A percentile compares a stretch with the other conserved stretches of the same genome.
These are phyloP conservation scores for Mycteria americana DNA, from an alignment of 2,797 vertebrate genomes.

Conservation along the genomic window DNA sequence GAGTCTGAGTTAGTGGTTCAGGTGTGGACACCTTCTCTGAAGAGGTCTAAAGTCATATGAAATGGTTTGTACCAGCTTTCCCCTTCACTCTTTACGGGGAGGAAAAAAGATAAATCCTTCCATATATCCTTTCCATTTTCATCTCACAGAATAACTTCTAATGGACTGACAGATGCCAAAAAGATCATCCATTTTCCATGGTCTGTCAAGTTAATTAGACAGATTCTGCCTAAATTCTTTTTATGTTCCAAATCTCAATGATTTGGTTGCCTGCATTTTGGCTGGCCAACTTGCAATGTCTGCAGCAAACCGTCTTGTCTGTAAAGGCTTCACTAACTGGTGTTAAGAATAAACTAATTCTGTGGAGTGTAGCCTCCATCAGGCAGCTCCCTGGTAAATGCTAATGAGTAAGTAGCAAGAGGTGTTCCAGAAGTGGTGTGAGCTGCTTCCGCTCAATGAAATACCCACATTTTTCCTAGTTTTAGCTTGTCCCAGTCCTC, in stretches of 20 bases:
- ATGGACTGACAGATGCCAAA: background rate
- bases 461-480: constrained; percentile 21
- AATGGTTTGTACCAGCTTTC: background rate
- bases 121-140: background rate
- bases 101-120: background rate
- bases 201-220: background rate
- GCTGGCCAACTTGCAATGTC: background rate
- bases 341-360: background rate
- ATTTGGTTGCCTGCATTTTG: constrained; percentile 2
- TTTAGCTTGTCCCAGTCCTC: constrained; percentile 22
- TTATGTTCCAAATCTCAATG: background rate
- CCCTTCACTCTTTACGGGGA: background rate
- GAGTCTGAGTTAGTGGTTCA: background rate
- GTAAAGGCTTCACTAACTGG: background rate
- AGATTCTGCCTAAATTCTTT: background rate
- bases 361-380: background rate
- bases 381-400: background rate
- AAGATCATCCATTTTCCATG: background rate
- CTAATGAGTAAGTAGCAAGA: background rate
- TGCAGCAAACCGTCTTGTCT: background rate
- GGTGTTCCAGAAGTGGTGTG: constrained; percentile 19
- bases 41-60: background rate
- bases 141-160: background rate
- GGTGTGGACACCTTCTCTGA: background rate
- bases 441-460: background rate